A percentile compares a stretch with the other conserved stretches of the same genome.
These are phyloP conservation scores for Agrotis ipsilon DNA, from an alignment of 2,888 invertebrate genomes.

Conservation along the genomic window DNA sequence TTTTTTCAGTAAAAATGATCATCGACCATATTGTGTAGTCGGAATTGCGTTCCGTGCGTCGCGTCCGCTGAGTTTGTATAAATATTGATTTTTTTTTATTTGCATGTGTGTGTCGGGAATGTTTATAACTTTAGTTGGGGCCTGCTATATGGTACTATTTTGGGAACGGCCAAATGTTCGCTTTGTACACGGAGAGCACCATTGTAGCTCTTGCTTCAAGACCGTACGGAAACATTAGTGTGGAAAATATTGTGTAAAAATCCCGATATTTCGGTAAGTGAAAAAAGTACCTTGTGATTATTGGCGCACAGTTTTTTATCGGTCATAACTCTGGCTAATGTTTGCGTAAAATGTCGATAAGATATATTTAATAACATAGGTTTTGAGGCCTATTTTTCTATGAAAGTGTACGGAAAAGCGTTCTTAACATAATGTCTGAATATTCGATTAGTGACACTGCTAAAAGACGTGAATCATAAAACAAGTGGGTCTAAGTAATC, in stretches of 20 bases:
- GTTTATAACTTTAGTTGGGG: slow-evolving; percentile 90
- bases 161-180: slow-evolving; percentile 88
- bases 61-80: slow-evolving; percentile 72
- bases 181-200: slow-evolving; percentile 81
- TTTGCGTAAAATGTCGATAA: slow-evolving; percentile 70
- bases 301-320: slow-evolving; percentile 72
- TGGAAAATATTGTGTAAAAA: slow-evolving; percentile 43
- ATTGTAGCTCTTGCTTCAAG: slow-evolving; percentile 64
- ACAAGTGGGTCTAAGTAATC: slow-evolving; percentile 4
- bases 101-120: slow-evolving; percentile 80
- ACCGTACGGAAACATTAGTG: slow-evolving; percentile 55
- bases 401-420: slow-evolving; percentile 58
- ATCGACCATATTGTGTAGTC: slow-evolving; percentile 79
- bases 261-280: slow-evolving; percentile 60
- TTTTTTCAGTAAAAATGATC: slow-evolving; percentile 83
- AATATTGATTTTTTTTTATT: slow-evolving; percentile 86
- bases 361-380: slow-evolving; percentile 63
- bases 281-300: slow-evolving; percentile 58
- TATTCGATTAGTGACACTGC: slow-evolving; percentile 37
- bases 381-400: slow-evolving; percentile 66
- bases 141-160: slow-evolving; percentile 87
- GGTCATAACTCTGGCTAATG: slow-evolving; percentile 77
- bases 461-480: slow-evolving; percentile 49
- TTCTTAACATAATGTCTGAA: slow-evolving; percentile 36
- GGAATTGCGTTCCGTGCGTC: slow-evolving; percentile 56